Evolutionary conservation across 2,888 invertebrate genomes (phyloP), one percentile per base, ranked within the genome.

Genomic region (Stomorhina lunata): DNA sequence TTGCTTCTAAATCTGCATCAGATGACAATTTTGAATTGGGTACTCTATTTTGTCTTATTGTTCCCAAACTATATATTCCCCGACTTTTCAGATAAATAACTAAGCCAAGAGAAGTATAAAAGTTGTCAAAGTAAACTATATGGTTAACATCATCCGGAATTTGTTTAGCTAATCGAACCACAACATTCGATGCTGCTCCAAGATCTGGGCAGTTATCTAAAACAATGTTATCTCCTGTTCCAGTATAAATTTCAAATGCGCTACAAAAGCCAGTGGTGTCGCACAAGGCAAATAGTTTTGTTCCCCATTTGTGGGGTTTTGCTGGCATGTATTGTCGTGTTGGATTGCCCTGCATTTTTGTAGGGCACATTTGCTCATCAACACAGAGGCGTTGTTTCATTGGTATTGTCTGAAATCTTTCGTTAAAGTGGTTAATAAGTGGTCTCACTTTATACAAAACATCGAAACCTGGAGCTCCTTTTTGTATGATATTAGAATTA

Each of bases 301-400:
- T 84, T 12, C 85, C 84, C 86, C 86, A 85, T 83, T 85, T 84
- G 75, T 85, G 81, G 22, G 84, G 40, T 20, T 86, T 86, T 25
- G 80, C 82, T 2, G 84, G 85, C n/a, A n/a, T n/a, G 63, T 85
- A 77, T 45, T 86, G 87, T 76, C 86, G 84, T 61, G 85, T 84
- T 45, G 86, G 50, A 68, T 79, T 65, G n/a, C 66, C 78, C 43
- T 81, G 34, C 7, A 81, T 76, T 72, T 84, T 84, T 17, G 80
- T n/a, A n/a, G n/a, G n/a, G n/a, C n/a, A n/a, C n/a, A n/a, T 81
- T 9, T 50, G 50, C 17, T 25, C 53, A 53, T 53, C 53, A 1
- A 55, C 79, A 55, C 53, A 77, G 50, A n/a, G 83, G 77, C 37
- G 78, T 63, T 71, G 10, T 48, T 63, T 61, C 12, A 66, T 29